phyloP scores from a whole-genome alignment of 2,888 invertebrate genomes.

The Tricholauxania praeusta region DNA sequence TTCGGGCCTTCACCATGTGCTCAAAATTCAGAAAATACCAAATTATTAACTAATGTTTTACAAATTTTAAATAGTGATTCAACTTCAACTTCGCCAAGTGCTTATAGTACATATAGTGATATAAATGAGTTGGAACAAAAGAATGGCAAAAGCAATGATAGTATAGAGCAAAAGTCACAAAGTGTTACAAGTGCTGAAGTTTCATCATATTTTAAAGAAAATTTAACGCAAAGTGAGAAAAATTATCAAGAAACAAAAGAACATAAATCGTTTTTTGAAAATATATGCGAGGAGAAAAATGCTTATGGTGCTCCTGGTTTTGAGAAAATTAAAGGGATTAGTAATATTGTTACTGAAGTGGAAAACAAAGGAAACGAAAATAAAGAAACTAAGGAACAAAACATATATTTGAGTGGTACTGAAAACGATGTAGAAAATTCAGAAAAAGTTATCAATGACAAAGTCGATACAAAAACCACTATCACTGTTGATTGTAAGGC shows the following conservation, averaged over 20 bases:
- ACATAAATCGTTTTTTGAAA: not conserved
- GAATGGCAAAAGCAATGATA: not conserved
- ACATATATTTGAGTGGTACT: too few species aligned
- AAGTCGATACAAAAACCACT: too few species aligned
- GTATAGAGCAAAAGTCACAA: not conserved
- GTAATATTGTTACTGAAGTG: too few species aligned
- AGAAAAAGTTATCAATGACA: too few species aligned
- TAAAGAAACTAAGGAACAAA: not conserved
- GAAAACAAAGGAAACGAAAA: too few species aligned
- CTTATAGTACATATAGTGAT: conserved; percentile 6
- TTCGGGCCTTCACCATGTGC: conserved; percentile 6
- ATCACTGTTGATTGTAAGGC: too few species aligned
- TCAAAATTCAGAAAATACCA: not conserved
- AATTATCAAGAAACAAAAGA: not conserved
- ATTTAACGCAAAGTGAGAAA: not conserved
- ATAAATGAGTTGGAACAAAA: not conserved
- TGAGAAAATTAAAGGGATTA: too few species aligned
- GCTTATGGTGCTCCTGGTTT: too few species aligned
- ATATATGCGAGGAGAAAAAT: not conserved
- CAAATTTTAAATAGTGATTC: conserved; percentile 9
- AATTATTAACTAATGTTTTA: conserved; percentile 11
- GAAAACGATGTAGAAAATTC: not conserved
- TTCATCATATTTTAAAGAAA: not conserved
- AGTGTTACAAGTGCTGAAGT: not conserved
- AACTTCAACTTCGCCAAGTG: not conserved